A percentile compares a stretch with the other conserved stretches of the same genome.
These are phyloP conservation scores for Myzus persicae DNA, from an alignment of 1,140 invertebrate genomes.

Conservation along the genomic window DNA sequence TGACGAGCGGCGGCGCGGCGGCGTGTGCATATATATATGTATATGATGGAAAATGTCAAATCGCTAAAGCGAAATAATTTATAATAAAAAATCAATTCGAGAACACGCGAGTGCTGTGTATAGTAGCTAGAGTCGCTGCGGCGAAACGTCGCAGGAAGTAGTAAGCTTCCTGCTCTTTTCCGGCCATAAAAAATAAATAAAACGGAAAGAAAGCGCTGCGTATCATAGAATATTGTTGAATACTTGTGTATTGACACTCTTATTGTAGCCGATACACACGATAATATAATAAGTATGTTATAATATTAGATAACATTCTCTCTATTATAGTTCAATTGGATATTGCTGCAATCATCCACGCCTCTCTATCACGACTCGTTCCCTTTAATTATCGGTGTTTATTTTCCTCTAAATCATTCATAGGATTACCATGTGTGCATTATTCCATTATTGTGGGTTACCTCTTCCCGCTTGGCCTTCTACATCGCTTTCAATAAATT, in stretches of 20 bases:
- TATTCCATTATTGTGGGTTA: too few species aligned
- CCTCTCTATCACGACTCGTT: background rate
- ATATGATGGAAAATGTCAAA: conserved; percentile 9
- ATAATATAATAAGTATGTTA: background rate
- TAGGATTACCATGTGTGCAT: too few species aligned
- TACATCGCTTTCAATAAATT: background rate
- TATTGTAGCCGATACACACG: background rate
- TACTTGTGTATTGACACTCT: background rate
- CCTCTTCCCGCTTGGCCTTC: background rate
- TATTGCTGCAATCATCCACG: background rate
- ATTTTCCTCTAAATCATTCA: too few species aligned
- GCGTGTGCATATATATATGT: background rate
- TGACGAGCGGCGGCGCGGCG: too few species aligned
- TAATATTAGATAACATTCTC: background rate
- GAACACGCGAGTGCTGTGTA: background rate
- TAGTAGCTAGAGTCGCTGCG: too few species aligned
- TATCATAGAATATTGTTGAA: background rate
- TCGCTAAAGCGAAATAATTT: conserved; percentile 35
- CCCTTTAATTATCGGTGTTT: background rate
- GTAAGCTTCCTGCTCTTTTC: background rate
- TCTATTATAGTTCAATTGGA: background rate
- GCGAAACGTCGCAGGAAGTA: background rate
- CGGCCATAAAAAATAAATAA: conserved; percentile 34
- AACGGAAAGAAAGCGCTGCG: background rate
- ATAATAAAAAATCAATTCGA: conserved; percentile 41